Evolutionary conservation across 2,888 invertebrate species (phyloP).

Genomic region (Catocala nupta): DNA sequence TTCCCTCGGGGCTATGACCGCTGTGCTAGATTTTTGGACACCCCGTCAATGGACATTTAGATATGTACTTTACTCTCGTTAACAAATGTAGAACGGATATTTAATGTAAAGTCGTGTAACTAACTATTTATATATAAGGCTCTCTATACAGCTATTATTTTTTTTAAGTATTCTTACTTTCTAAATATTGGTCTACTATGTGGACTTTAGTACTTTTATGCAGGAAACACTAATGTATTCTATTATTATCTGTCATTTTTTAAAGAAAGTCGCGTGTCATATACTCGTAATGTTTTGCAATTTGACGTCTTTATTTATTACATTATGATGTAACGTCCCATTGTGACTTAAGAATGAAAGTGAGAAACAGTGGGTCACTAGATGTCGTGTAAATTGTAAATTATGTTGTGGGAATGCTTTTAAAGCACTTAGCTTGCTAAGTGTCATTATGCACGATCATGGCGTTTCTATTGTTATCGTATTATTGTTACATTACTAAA

Average conservation of each 20-base stretch:
- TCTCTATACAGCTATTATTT: slow-evolving; percentile 16
- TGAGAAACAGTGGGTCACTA: slow-evolving; percentile 1
- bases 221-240: slow-evolving; percentile 2
- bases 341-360: slow-evolving; percentile 23
- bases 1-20: slow-evolving; percentile 30
- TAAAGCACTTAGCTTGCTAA: not conserved
- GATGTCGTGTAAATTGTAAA: not conserved
- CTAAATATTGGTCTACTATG: slow-evolving; percentile 28
- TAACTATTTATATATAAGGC: slow-evolving; percentile 10
- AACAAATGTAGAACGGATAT: not conserved
- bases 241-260: slow-evolving; percentile 13
- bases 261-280: slow-evolving; percentile 4
- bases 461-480: not conserved
- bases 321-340: slow-evolving; percentile 14
- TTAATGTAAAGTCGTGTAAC: not conserved
- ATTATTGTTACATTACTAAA: not conserved
- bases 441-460: not conserved
- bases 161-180: slow-evolving; percentile 36
- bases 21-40: slow-evolving; percentile 19
- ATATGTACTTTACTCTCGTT: not conserved
- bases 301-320: slow-evolving; percentile 10
- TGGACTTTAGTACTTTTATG: slow-evolving; percentile 1
- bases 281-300: slow-evolving; percentile 4
- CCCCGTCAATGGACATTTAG: slow-evolving; percentile 7
- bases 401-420: not conserved